These are phyloP conservation scores for Eudemis profundana DNA, from an alignment of 2,888 invertebrate species.

Conservation along the genomic window DNA sequence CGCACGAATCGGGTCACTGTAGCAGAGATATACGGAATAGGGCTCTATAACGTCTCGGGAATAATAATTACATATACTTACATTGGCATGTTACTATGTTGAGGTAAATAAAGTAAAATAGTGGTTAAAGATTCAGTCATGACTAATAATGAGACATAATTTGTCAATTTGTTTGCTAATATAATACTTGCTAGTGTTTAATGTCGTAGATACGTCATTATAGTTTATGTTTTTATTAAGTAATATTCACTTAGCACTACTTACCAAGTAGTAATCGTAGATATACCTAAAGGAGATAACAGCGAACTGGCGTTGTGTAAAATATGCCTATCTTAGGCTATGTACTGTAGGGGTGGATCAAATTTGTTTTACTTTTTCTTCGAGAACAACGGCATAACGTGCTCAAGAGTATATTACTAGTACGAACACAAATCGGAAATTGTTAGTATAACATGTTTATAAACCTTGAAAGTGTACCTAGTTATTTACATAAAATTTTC, in stretches of 20 bases:
- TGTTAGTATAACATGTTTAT: too few species aligned
- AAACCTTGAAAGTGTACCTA: too few species aligned
- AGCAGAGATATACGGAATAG: slow-evolving; percentile 10
- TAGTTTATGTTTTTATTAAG: not conserved
- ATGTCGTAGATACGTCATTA: not conserved
- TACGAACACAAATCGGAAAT: too few species aligned
- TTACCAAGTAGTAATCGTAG: too few species aligned
- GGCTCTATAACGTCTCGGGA: slow-evolving; percentile 6
- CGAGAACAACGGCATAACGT: too few species aligned
- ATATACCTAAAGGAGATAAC: too few species aligned
- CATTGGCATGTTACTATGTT: not conserved
- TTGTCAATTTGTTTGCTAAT: not conserved
- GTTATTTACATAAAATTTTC: not conserved
- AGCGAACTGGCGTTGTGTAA: too few species aligned
- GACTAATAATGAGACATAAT: not conserved
- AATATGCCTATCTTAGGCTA: too few species aligned
- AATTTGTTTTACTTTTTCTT: too few species aligned
- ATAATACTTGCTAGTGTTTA: not conserved
- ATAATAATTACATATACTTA: not conserved
- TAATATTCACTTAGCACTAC: not conserved
- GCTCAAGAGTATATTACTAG: too few species aligned
- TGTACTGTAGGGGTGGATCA: too few species aligned
- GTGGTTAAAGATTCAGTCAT: not conserved
- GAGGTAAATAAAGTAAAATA: slow-evolving; percentile 8
- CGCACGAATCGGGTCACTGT: slow-evolving; percentile 36